Conservation (phyloP, 2,888 invertebrate genomes). For the Acronicta aceris region DNA sequence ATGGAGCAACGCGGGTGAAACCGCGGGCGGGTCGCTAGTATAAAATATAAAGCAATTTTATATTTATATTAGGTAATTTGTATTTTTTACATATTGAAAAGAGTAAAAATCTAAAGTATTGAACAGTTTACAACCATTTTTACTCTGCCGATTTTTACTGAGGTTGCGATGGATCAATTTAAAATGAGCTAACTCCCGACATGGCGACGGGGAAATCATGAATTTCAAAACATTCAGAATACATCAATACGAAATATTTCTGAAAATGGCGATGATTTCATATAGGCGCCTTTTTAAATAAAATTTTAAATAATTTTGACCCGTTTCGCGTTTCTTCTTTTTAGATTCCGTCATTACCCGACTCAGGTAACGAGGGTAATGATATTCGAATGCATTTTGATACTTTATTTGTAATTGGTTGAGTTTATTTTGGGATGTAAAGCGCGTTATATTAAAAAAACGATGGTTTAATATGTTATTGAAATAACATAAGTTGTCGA, state of each 20-base stretch:
- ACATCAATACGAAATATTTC: conserved; percentile 33
- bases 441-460: no score
- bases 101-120: no score
- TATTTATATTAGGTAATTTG: no score
- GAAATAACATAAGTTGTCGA: no score
- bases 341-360: conserved; percentile 8
- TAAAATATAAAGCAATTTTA: no score
- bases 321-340: conserved; percentile 16
- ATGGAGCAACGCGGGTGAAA: no score
- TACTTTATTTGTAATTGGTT: background rate
- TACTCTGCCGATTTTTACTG: background rate
- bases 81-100: no score
- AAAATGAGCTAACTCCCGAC: conserved; percentile 9
- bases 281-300: conserved; percentile 13
- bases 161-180: background rate
- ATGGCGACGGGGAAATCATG: conserved; percentile 52
- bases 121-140: background rate
- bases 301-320: conserved; percentile 26
- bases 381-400: background rate
- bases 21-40: no score
- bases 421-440: background rate
- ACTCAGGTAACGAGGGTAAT: background rate
- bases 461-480: no score
- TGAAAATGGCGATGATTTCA: conserved; percentile 48
- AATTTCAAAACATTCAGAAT: conserved; percentile 44